Evolutionary conservation across 2,797 vertebrate species (phyloP).

Genomic region (Chrysocyon brachyurus): DNA sequence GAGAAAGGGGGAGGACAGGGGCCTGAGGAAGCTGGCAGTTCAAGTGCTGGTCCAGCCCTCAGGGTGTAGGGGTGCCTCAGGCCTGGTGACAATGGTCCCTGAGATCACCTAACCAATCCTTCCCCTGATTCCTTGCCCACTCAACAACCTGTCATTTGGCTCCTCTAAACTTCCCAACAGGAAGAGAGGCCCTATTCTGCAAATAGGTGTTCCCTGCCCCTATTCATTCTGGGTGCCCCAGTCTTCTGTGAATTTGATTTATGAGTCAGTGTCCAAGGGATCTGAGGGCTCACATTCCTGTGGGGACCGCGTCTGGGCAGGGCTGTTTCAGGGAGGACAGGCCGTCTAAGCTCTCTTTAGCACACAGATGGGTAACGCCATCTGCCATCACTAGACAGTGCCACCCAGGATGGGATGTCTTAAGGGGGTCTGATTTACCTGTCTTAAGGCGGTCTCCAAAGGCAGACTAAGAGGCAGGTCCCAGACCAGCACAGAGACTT

Average conservation of each 20-base stretch:
- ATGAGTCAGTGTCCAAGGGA: neutral
- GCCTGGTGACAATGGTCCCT: neutral
- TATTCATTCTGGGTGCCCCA: neutral
- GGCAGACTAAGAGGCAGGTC: neutral
- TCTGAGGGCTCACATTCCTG: neutral
- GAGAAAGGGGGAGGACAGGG: neutral
- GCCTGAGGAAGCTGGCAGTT: neutral
- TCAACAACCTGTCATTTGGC: neutral
- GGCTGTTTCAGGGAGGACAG: neutral
- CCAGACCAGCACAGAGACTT: neutral
- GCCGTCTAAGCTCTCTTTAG: neutral
- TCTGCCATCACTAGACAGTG: neutral
- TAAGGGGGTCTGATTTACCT: neutral
- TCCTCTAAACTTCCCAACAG: neutral
- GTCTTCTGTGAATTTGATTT: neutral
- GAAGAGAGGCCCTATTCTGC: slow-evolving; percentile 21
- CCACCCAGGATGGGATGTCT: neutral
- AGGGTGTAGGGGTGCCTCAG: neutral
- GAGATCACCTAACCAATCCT: neutral
- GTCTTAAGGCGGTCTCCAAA: neutral
- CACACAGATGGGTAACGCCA: neutral
- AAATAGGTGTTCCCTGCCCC: neutral
- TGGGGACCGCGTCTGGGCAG: neutral
- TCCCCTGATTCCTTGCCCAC: neutral
- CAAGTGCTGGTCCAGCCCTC: neutral